These are phyloP conservation scores for Drosophila cardini DNA, from an alignment of 1,140 invertebrate genomes.

Conservation along the genomic window DNA sequence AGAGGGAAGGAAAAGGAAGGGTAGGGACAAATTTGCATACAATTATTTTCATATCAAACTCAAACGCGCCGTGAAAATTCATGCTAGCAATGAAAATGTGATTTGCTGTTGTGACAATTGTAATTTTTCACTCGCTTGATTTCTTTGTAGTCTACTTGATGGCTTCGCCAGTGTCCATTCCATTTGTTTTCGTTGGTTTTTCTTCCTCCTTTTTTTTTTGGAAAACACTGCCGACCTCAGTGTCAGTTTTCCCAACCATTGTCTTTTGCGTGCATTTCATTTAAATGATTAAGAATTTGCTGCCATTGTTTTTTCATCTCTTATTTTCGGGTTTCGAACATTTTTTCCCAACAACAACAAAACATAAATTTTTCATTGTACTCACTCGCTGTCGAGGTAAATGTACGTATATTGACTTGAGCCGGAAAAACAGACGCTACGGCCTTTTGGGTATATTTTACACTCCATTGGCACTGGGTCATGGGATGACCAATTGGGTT, in stretches of 20 bases:
- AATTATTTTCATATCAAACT: constrained; percentile 78
- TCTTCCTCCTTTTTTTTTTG: too few species aligned
- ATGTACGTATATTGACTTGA: constrained; percentile 30
- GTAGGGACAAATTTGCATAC: constrained; percentile 67
- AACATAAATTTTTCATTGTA: constrained; percentile 71
- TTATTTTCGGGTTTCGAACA: constrained; percentile 19
- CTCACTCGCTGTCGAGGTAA: constrained; percentile 1
- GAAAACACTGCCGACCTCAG: constrained; percentile 13
- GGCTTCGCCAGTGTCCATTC: constrained; percentile 11
- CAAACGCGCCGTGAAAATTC: constrained; percentile 76
- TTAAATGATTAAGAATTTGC: constrained; percentile 73
- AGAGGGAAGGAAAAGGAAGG: not conserved
- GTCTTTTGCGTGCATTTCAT: constrained; percentile 61
- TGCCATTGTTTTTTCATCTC: constrained; percentile 3
- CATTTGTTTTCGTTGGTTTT: not conserved
- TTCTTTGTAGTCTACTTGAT: constrained; percentile 28
- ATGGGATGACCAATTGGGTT: constrained; percentile 71
- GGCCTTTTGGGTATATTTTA: constrained; percentile 69
- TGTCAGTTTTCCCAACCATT: not conserved
- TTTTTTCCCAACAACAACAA: constrained; percentile 37
- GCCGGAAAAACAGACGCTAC: constrained; percentile 15
- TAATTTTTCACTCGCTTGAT: constrained; percentile 81
- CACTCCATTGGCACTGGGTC: constrained; percentile 65
- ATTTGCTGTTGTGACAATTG: constrained; percentile 82
- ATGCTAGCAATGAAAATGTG: constrained; percentile 71